Evolutionary conservation across 2,797 vertebrate species (phyloP).

Genomic region (Periparus ater): DNA sequence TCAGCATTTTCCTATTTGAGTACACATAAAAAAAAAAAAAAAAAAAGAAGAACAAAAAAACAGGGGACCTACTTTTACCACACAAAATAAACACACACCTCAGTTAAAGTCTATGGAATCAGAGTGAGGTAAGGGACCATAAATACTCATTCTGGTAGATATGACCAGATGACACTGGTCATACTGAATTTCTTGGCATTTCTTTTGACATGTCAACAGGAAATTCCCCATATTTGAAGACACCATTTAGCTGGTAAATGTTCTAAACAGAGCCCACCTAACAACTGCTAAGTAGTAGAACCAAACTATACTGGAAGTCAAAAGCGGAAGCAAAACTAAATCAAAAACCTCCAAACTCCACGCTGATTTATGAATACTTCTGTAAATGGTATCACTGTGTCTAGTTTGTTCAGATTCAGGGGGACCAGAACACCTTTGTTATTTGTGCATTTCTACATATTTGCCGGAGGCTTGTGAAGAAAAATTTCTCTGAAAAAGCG

Average conservation of each 20-base stretch:
- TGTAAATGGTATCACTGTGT: neutral
- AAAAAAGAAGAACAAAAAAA: neutral
- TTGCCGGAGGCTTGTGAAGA: conserved; percentile 17
- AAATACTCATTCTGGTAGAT: conserved; percentile 14
- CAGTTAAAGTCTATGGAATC: conserved; percentile 14
- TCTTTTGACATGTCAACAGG: conserved; percentile 10
- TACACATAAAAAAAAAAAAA: conserved; percentile 28
- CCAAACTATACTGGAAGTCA: neutral
- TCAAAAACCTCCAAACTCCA: neutral
- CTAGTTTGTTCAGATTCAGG: neutral
- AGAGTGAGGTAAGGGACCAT: neutral
- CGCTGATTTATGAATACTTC: conserved; percentile 11
- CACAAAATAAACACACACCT: conserved; percentile 58
- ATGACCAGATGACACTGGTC: neutral
- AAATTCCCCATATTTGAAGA: neutral
- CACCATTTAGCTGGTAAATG: neutral
- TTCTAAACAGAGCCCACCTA: conserved; percentile 35
- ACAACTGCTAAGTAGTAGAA: conserved; percentile 22
- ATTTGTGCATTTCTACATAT: conserved; percentile 30
- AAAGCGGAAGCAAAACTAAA: neutral
- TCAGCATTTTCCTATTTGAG: neutral
- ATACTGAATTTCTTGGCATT: conserved; percentile 11
- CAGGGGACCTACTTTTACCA: conserved; percentile 51
- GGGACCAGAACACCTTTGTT: conserved; percentile 20
- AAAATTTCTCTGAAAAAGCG: neutral